phyloP scores from a whole-genome alignment of 2,888 invertebrate species.

The Himalopsyche tibetana region DNA sequence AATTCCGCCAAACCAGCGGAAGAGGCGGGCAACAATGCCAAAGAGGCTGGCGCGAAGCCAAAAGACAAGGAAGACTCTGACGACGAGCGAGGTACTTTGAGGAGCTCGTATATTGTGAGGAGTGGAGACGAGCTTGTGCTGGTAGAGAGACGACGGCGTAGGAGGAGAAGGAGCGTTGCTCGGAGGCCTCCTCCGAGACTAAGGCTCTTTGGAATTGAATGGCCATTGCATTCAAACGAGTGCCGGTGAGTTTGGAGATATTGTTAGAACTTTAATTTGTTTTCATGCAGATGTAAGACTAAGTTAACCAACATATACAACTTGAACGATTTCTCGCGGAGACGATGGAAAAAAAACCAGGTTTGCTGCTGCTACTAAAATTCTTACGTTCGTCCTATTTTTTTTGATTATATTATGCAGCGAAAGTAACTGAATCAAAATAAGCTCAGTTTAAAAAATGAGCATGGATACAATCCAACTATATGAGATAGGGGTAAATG shows the following conservation, averaged over 20 bases:
- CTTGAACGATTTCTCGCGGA: no score
- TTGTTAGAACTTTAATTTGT: neutral
- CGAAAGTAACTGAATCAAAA: no score
- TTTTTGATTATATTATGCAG: no score
- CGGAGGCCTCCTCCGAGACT: slow-evolving; percentile 75
- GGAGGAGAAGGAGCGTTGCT: slow-evolving; percentile 75
- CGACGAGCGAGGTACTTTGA: slow-evolving; percentile 75
- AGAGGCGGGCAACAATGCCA: slow-evolving; percentile 55
- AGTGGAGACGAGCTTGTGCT: slow-evolving; percentile 77
- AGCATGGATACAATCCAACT: no score
- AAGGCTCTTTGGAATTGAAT: slow-evolving; percentile 77
- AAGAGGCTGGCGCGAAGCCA: slow-evolving; percentile 45
- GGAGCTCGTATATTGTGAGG: slow-evolving; percentile 75
- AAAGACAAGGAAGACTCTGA: slow-evolving; percentile 70
- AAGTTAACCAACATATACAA: no score
- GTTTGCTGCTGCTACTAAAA: no score
- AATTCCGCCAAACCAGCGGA: slow-evolving; percentile 69
- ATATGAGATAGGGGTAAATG: no score
- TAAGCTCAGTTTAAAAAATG: no score
- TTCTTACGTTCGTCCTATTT: no score
- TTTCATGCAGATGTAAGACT: no score
- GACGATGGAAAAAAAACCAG: no score
- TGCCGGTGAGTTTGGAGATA: slow-evolving; percentile 71
- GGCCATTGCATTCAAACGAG: slow-evolving; percentile 77
- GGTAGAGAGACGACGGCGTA: slow-evolving; percentile 74